Evolutionary conservation across 2,797 vertebrate species (phyloP).

Genomic region (Galaxias olidus): DNA sequence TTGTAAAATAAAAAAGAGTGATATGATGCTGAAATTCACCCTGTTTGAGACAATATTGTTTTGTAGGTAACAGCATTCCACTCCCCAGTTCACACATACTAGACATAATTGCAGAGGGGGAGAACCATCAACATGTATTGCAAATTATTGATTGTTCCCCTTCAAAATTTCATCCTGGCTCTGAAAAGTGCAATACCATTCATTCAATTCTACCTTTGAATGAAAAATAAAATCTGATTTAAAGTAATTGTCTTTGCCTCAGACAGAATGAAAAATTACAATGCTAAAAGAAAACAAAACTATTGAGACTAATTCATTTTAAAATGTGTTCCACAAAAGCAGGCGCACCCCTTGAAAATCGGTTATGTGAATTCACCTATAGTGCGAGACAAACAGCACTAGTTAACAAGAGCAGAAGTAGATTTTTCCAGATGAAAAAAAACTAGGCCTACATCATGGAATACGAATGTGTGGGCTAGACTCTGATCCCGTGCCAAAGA

Average conservation of each 20-base stretch:
- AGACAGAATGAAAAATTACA: constrained; percentile 22
- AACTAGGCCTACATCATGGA: constrained; percentile 31
- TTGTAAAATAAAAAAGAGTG: constrained; percentile 70
- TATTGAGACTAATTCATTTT: constrained; percentile 21
- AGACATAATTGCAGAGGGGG: constrained; percentile 67
- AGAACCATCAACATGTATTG: constrained; percentile 60
- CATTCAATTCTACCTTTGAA: constrained; percentile 64
- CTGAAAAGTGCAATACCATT: constrained; percentile 58
- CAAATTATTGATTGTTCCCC: constrained; percentile 67
- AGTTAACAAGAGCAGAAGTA: constrained; percentile 28
- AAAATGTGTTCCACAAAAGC: background rate
- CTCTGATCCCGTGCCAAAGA: constrained; percentile 46
- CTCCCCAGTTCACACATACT: constrained; percentile 63
- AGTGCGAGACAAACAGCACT: constrained; percentile 29
- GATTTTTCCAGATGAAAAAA: constrained; percentile 18
- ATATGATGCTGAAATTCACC: constrained; percentile 74
- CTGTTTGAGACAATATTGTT: constrained; percentile 80
- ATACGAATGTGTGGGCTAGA: constrained; percentile 34
- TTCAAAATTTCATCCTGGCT: constrained; percentile 65
- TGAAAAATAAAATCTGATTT: constrained; percentile 52
- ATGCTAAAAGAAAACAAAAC: constrained; percentile 29
- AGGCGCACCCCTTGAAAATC: constrained; percentile 16
- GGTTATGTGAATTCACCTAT: constrained; percentile 26
- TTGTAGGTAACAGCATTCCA: constrained; percentile 75
- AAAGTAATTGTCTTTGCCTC: constrained; percentile 39